Base-by-base conservation (phyloP, 2,888 invertebrate species). In the Portevinia maculata region DNA sequence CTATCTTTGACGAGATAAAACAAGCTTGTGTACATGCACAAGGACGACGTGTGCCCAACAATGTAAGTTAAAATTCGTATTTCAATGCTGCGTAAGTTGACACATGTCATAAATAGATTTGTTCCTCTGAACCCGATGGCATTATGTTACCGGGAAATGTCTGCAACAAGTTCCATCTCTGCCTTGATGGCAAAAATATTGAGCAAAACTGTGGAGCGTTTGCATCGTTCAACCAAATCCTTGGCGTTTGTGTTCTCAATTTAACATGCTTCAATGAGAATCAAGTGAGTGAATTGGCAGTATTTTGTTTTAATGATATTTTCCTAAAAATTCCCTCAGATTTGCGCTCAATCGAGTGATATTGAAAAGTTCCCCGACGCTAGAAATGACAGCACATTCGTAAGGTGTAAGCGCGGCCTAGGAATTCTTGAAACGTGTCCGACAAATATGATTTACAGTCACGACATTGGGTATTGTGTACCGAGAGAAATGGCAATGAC, bases 131-230 rank as follows among this genome's bases (percentile, higher is more conserved):
- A 67, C 28, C 50, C 0, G 74, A 84, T 30, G 84, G 84, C 1
- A 24, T 52, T 4, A 39, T 79, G 55, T 4, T 84, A 3, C 15
- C 74, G 3, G 73, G 79, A 0, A 52, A 79, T 28, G 15, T 13
- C 4, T 84, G 84, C 37, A 84, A 84, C 39, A 57, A 60, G 21
- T 84, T 34, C 69, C 28, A 59, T 9, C 41, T 84, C 15, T 84
- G 84, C 19, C 21, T 84, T 2, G 74, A 79, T 8, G 73, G 73
- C n/a, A 59, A 69, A 15, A 34, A n/a, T 21, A 55, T 79, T 5
- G 71, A 71, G 2, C 84, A 84, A 53, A 74, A 78, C 30, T 84
- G 84, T 59, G 84, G 84, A 46, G 79, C 84, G 0, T 79, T 69
- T 48, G 62, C 79, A 3, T 71, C 84, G 8, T 84, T 84, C 48